Evolutionary conservation across 1,140 invertebrate species (phyloP), one percentile per base, ranked within the genome.

Genomic region (Drosophila pseudoananassae): DNA sequence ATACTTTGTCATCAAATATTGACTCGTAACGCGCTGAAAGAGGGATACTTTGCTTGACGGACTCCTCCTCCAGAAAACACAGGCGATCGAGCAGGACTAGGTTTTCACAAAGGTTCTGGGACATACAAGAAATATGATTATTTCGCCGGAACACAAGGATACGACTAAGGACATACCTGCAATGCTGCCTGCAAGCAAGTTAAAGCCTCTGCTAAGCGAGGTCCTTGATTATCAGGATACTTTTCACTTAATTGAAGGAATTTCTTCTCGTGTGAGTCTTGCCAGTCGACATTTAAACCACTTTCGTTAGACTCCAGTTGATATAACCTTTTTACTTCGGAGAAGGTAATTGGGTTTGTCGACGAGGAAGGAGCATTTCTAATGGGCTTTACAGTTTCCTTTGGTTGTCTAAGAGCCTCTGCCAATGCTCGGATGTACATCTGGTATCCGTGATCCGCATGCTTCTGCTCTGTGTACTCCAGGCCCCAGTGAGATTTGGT

Each of bases 21-120:
- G 93, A 94, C 54, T 94, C 93, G 45, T 94, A 93, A 55, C 79
- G 74, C 63, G 93, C 93, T 78, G 90, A 90, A 10, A 91, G n/a
- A 0, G n/a, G 53, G 20, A 89, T 6, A 1, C 78, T 78, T 93
- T 54, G 14, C 84, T 93, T 56, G 10, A 47, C 49, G 36, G 87
- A 78, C 29, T 93, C 91, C 83, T 96, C 95, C 73, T 92, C 84
- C 46, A 96, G 92, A 88, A 94, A 96, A 43, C 94, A 91, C 51
- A 95, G 82, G 71, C 95, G 93, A 80, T 96, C 95, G 20, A 94
- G 92, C 12, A 96, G 92, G 33, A 96, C 91, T n/a, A 95, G 81
- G 72, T 94, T 95, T 91, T 96, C 95, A 71, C 95, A 94, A 9
- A 95, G 90, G 65, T 92, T 92, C 83, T 94, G 92, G 9, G 10